These are phyloP conservation scores for Panonychus citri DNA, from an alignment of 1,140 invertebrate species.

Conservation along the genomic window DNA sequence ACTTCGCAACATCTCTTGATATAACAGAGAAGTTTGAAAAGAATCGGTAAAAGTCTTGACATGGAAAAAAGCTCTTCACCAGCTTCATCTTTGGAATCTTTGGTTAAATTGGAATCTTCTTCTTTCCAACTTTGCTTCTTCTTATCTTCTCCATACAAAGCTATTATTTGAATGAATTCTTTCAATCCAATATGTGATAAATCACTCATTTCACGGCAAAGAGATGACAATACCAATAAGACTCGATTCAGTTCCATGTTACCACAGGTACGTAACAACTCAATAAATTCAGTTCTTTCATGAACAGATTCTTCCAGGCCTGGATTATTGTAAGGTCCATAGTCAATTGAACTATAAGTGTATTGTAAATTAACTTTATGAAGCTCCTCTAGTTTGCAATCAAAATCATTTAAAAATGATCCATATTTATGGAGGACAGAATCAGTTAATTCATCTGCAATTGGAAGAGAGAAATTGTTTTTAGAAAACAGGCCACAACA, in stretches of 20 bases:
- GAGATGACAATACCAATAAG: conserved; percentile 6
- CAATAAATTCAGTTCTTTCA: conserved; percentile 3
- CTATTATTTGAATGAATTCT: conserved; percentile 2
- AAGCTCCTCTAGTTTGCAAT: not conserved
- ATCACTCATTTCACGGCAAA: conserved; percentile 3
- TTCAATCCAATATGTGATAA: conserved; percentile 1
- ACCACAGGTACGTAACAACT: conserved; percentile 11
- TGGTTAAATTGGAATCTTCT: not conserved
- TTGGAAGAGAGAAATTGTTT: not conserved
- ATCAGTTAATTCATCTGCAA: not conserved
- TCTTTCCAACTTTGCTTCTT: not conserved
- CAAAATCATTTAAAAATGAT: not conserved
- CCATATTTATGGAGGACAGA: not conserved
- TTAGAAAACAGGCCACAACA: too few relatives aligned
- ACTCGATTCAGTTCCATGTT: conserved; percentile 11
- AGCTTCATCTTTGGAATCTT: not conserved
- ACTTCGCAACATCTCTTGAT: conserved; percentile 39
- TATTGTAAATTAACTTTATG: not conserved
- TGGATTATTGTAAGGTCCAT: not conserved
- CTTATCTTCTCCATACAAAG: conserved; percentile 6
- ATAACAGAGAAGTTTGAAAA: conserved; percentile 35
- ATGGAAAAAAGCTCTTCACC: conserved; percentile 1
- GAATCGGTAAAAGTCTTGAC: conserved; percentile 12
- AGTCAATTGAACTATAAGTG: not conserved
- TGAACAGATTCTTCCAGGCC: not conserved